phyloP scores from a whole-genome alignment of 2,888 invertebrate species.

The Podabrus alpinus region DNA sequence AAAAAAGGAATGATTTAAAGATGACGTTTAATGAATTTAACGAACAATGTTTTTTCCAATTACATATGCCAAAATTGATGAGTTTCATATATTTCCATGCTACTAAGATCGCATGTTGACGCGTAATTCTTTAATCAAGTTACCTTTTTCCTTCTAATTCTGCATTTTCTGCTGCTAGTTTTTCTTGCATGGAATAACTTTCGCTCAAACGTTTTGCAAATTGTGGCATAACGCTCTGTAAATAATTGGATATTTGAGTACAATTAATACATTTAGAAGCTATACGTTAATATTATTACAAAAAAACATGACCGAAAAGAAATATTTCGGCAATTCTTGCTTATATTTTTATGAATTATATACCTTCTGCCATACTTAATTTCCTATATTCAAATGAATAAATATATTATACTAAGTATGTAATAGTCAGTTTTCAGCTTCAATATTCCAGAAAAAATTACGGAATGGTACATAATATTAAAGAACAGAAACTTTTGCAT shows the following conservation, averaged over 20 bases:
- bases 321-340: not conserved
- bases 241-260: conserved; percentile 10
- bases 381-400: too few species aligned
- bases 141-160: conserved; percentile 70
- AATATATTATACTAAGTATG: too few species aligned
- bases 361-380: too few species aligned
- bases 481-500: too few species aligned
- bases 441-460: too few species aligned
- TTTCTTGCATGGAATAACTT: conserved; percentile 71
- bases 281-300: not conserved
- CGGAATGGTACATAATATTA: too few species aligned
- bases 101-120: not conserved
- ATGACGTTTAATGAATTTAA: conserved; percentile 10
- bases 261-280: too few species aligned
- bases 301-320: not conserved
- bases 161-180: conserved; percentile 68
- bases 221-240: conserved; percentile 43
- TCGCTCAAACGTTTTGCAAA: conserved; percentile 64
- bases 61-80: conserved; percentile 16
- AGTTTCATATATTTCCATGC: conserved; percentile 6
- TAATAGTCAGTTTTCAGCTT: too few species aligned
- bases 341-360: too few species aligned
- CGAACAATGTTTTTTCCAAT: conserved; percentile 8
- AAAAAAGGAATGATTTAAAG: not conserved
- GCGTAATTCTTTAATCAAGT: not conserved